Base-by-base conservation (phyloP, 2,797 vertebrate species). In the Choloepus didactylus region DNA sequence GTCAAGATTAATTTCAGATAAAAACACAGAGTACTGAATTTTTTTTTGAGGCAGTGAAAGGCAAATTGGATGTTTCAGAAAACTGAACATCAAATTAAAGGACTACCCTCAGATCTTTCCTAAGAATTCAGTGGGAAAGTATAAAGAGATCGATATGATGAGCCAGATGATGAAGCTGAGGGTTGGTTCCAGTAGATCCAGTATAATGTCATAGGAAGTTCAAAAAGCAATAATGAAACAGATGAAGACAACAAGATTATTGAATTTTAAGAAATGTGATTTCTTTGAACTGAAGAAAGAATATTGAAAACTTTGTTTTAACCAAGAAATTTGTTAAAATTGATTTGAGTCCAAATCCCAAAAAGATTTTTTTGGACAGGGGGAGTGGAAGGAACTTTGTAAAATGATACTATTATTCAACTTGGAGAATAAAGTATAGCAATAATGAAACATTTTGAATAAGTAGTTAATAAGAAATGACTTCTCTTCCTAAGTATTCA, bases 231-330 rank as follows among this genome's bases (percentile, higher is more conserved):
- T 54, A 38, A 64, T 79, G n/a, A 67, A 89, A 80, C 25, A 80
- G 21, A 41, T 59, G 56, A 27, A 93, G 56, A 51, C 23, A 62
- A 51, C 23, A 62, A 2, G 23, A 62, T 51, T 72, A 6, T 59
- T 92, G n/a, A 73, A 84, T 81, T 82, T 59, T 67, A 82, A 67
- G 60, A 46, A 91, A 76, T 87, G 25, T 21, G 49, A 75, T 72
- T 31, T 18, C 15, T 3, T 64, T 73, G 16, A 23, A 35, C n/a
- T 88, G 38, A 60, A 92, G 6, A 35, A 82, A n/a, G n/a, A 56
- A 80, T 76, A n/a, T 7, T 44, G 81, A 84, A 41, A 59, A 29
- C 38, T 35, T 18, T 49, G 56, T 69, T n/a, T 84, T 89, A 67
- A 60, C 25, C 27, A 76, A 69, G 29, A n/a, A 82, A 41, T 41